phyloP scores from a whole-genome alignment of 2,797 vertebrate species.

The Anniella stebbinsi region DNA sequence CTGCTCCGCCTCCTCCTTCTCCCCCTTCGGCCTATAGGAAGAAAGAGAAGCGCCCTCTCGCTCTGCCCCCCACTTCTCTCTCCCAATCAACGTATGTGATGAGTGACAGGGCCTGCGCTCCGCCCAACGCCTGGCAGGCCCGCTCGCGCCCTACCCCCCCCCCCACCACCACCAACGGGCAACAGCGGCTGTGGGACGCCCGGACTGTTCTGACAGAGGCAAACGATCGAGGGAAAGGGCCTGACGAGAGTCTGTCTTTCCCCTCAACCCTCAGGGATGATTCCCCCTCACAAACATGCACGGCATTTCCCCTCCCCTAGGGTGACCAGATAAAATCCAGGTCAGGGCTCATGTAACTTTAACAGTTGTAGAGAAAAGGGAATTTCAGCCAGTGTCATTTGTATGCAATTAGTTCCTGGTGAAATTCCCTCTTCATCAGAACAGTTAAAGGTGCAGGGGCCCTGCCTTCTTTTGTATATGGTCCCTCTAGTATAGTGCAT shows the following conservation, averaged over 20 bases:
- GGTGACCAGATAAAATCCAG: no score
- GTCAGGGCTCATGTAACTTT: no score
- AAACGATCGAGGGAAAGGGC: not conserved
- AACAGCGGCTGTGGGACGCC: not conserved
- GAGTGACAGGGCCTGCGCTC: not conserved
- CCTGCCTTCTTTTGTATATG: no score
- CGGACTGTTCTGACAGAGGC: not conserved
- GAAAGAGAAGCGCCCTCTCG: not conserved
- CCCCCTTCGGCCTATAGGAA: not conserved
- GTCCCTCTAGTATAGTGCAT: no score
- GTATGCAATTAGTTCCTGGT: no score
- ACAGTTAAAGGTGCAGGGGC: no score
- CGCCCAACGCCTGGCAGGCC: not conserved
- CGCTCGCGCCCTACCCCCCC: rapidly evolving
- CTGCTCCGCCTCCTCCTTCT: not conserved
- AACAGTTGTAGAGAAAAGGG: no score
- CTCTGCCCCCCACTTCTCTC: not conserved
- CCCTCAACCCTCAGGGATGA: not conserved
- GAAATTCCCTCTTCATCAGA: no score
- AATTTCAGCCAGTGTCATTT: no score
- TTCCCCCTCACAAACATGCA: no score
- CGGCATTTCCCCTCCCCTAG: no score
- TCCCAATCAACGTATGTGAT: not conserved
- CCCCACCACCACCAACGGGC: no score
- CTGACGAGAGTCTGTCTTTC: not conserved